Evolutionary conservation across 2,888 invertebrate species (phyloP).

Genomic region (Melanotus villosus): DNA sequence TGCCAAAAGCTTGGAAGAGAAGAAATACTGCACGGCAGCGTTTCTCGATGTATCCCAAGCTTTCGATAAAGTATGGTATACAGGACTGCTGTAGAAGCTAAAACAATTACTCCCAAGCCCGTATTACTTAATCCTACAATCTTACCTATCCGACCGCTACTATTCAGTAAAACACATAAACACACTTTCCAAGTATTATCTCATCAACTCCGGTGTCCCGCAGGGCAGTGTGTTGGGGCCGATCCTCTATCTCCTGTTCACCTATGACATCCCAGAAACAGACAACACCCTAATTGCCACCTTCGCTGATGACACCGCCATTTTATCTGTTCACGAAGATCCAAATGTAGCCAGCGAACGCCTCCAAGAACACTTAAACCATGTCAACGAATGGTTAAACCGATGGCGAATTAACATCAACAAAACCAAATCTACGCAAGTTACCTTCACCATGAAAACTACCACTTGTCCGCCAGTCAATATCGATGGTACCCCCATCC

Average conservation of each 20-base stretch:
- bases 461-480: neutral
- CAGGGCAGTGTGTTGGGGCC: conserved; percentile 52
- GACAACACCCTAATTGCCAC: conserved; percentile 42
- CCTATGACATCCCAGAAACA: conserved; percentile 44
- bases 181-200: neutral
- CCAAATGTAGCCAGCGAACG: neutral
- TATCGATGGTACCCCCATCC: neutral
- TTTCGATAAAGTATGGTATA: conserved; percentile 7
- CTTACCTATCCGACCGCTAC: conserved; percentile 15
- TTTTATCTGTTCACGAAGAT: neutral
- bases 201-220: conserved; percentile 33
- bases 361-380: conserved; percentile 4
- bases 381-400: neutral
- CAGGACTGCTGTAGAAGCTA: neutral
- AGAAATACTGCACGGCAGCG: too few species aligned
- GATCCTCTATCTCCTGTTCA: conserved; percentile 47
- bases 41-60: conserved; percentile 4
- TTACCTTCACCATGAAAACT: neutral
- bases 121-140: conserved; percentile 4
- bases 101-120: neutral
- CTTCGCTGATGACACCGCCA: conserved; percentile 51
- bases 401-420: conserved; percentile 1
- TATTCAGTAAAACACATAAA: neutral
- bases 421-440: neutral
- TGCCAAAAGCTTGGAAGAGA: too few species aligned